Evolutionary conservation across 2,888 invertebrate species (phyloP).

Genomic region (Orchesella flavescens): DNA sequence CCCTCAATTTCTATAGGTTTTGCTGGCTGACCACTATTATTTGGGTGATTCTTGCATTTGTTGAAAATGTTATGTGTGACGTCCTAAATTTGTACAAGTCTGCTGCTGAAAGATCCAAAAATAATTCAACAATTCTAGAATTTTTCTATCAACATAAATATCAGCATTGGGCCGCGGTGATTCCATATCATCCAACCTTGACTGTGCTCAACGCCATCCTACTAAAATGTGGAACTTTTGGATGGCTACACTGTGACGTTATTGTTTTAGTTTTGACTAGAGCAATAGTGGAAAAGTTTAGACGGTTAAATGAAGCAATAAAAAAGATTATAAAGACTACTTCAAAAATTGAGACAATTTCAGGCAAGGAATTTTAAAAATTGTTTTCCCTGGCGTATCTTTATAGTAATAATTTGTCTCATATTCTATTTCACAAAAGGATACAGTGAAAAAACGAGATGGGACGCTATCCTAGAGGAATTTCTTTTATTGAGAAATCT

Average conservation of each 20-base stretch:
- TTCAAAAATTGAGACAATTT: not conserved
- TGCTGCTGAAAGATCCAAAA: too few relatives aligned
- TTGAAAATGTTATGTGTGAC: not conserved
- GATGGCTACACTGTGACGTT: not conserved
- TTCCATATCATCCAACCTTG: too few relatives aligned
- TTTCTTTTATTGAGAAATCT: not conserved
- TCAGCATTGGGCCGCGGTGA: too few relatives aligned
- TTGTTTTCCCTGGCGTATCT: too few relatives aligned
- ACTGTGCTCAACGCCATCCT: too few relatives aligned
- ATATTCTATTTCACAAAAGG: too few relatives aligned
- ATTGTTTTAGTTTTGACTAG: not conserved
- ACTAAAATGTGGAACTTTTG: not conserved
- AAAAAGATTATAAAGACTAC: not conserved
- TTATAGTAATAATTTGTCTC: too few relatives aligned
- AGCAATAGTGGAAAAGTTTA: not conserved
- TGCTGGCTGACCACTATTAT: not conserved
- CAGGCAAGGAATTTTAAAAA: too few relatives aligned
- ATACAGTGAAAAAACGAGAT: not conserved
- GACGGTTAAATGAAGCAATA: not conserved
- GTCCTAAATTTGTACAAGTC: too few relatives aligned
- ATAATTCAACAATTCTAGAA: too few relatives aligned
- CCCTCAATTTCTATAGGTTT: not conserved
- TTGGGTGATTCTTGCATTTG: not conserved
- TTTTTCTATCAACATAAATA: too few relatives aligned
- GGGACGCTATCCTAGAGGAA: conserved; percentile 2